Conservation (phyloP, 2,113 vertebrate species). For the Maccullochella peelii region DNA sequence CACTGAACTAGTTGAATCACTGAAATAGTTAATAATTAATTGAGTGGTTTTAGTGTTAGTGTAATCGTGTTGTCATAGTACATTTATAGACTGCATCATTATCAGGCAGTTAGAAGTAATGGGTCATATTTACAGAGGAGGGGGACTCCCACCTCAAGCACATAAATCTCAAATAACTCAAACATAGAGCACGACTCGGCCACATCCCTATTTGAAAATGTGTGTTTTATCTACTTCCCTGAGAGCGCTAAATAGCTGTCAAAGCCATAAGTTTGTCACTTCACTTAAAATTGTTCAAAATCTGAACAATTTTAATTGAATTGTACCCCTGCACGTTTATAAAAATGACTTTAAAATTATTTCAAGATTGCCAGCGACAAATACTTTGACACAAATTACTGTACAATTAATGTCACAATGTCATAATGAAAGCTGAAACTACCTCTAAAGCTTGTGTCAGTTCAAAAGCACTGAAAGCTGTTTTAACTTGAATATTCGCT, state of each 20-base stretch:
- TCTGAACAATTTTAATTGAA: not conserved
- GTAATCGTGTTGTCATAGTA: not conserved
- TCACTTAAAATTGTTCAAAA: not conserved
- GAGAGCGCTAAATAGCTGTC: not conserved
- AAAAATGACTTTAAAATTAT: not conserved
- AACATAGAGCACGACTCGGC: not conserved
- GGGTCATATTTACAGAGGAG: not conserved
- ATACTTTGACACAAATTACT: not conserved
- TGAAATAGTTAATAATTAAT: not conserved
- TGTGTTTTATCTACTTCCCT: not conserved
- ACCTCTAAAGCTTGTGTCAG: not conserved
- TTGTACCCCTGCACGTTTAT: not conserved
- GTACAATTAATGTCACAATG: not conserved
- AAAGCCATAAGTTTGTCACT: not conserved
- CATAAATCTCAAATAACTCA: not conserved
- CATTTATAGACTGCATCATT: not conserved
- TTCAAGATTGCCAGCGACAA: not conserved
- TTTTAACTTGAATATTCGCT: conserved; percentile 1
- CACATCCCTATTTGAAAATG: not conserved
- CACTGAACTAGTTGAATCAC: too few relatives aligned
- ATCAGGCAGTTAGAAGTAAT: too few relatives aligned
- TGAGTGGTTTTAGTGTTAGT: not conserved
- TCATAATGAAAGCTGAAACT: not conserved
- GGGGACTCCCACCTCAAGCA: not conserved
- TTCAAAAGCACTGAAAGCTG: not conserved